Conservation (phyloP, 1,140 invertebrate species). For the Thaumatotibia leucotreta region DNA sequence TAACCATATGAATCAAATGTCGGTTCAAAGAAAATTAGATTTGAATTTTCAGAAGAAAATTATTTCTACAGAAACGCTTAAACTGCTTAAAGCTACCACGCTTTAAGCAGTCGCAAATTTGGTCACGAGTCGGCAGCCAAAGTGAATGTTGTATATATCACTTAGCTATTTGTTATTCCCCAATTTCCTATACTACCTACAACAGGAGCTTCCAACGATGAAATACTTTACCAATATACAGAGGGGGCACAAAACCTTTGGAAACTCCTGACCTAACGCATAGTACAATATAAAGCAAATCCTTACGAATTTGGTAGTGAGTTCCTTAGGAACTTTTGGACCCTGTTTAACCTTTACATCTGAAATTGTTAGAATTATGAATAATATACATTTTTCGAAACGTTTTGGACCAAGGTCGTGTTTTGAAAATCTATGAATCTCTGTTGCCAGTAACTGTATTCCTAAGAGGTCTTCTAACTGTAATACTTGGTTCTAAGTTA, state of each 20-base stretch:
- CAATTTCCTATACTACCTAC: neutral
- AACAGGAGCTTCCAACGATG: neutral
- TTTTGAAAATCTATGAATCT: neutral
- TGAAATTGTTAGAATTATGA: neutral
- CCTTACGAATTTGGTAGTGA: neutral
- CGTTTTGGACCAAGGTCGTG: conserved; percentile 2
- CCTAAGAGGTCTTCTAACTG: neutral
- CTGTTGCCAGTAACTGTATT: conserved; percentile 1
- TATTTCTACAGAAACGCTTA: too few relatives aligned
- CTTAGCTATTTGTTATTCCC: neutral
- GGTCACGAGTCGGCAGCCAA: neutral
- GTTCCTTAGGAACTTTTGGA: neutral
- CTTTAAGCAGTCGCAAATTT: too few relatives aligned
- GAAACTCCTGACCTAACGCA: neutral
- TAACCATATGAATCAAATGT: too few relatives aligned
- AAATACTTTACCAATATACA: neutral
- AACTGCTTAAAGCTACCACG: too few relatives aligned
- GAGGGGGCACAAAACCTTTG: neutral
- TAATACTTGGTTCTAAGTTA: neutral
- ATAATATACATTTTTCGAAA: conserved; percentile 6
- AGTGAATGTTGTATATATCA: neutral
- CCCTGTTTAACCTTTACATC: neutral
- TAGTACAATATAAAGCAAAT: neutral
- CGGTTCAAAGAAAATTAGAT: too few relatives aligned
- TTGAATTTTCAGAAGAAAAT: too few relatives aligned